A percentile compares a stretch with the other conserved stretches of the same genome.
Evolutionary conservation across 2,797 vertebrate species (phyloP).

Genomic region (Antrozous pallidus): DNA sequence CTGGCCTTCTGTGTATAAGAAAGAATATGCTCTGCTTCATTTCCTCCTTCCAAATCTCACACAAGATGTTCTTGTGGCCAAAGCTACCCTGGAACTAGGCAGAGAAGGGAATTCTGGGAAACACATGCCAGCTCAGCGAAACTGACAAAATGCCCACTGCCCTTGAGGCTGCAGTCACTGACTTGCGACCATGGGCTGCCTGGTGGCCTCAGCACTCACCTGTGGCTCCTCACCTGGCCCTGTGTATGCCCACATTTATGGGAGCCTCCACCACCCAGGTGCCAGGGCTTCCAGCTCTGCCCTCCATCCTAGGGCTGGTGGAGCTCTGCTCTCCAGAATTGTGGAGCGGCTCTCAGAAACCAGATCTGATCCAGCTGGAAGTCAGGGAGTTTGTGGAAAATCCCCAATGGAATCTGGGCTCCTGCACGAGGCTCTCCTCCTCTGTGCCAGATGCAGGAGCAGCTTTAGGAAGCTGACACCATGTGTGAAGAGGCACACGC

Average conservation of each 20-base stretch:
- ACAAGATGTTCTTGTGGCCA: neutral
- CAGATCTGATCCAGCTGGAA: neutral
- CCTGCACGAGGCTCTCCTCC: neutral
- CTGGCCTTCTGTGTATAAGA: neutral
- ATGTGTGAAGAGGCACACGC: neutral
- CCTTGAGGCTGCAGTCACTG: neutral
- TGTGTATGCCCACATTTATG: neutral
- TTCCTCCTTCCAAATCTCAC: neutral
- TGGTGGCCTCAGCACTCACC: neutral
- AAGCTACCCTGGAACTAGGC: neutral
- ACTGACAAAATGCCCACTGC: neutral
- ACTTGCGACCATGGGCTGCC: neutral
- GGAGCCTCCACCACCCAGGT: neutral
- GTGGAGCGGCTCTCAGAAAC: neutral
- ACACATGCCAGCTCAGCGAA: neutral
- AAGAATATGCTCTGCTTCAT: neutral
- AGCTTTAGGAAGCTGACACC: neutral
- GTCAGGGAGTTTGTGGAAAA: neutral
- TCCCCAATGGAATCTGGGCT: neutral
- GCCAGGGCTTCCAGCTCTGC: neutral
- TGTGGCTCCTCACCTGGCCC: neutral
- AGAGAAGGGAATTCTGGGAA: neutral
- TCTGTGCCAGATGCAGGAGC: neutral
- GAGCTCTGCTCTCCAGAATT: neutral
- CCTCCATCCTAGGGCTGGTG: neutral